phyloP scores from a whole-genome alignment of 1,140 invertebrate genomes.

The Centruroides vittatus region DNA sequence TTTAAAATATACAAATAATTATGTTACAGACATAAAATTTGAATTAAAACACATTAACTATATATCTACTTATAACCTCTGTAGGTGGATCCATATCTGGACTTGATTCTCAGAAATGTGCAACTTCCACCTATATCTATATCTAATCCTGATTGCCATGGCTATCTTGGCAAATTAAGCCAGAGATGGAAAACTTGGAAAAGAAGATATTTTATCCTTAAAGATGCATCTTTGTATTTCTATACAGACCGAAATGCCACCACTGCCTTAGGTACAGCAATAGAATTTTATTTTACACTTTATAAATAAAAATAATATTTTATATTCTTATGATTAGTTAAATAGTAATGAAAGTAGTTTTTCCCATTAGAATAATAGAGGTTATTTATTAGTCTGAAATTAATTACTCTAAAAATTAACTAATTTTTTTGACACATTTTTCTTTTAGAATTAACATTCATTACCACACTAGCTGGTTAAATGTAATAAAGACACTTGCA shows the following conservation, averaged over 20 bases:
- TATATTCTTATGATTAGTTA: not conserved
- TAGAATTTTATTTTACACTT: not conserved
- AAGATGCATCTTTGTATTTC: constrained; percentile 89
- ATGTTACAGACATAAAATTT: too few relatives aligned
- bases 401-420: too few relatives aligned
- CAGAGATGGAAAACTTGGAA: constrained; percentile 62
- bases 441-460: too few relatives aligned
- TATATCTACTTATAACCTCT: constrained; percentile 1
- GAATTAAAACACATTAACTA: too few relatives aligned
- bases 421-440: too few relatives aligned
- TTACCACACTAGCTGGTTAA: too few relatives aligned
- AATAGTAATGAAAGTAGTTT: too few relatives aligned
- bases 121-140: constrained; percentile 41
- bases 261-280: constrained; percentile 57
- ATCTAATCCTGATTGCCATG: constrained; percentile 71
- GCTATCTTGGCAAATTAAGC: constrained; percentile 66
- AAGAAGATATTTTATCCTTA: constrained; percentile 81
- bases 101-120: constrained; percentile 41
- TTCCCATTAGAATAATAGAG: too few relatives aligned
- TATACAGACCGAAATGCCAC: constrained; percentile 75
- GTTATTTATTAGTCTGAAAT: too few relatives aligned
- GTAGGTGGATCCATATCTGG: constrained; percentile 61
- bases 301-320: not conserved
- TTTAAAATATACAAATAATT: too few relatives aligned
- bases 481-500: too few relatives aligned